Percentiles rank a stretch among this genome's conserved stretches.
Conservation (phyloP, 1,140 invertebrate species). For the Temnothorax nylanderi region DNA sequence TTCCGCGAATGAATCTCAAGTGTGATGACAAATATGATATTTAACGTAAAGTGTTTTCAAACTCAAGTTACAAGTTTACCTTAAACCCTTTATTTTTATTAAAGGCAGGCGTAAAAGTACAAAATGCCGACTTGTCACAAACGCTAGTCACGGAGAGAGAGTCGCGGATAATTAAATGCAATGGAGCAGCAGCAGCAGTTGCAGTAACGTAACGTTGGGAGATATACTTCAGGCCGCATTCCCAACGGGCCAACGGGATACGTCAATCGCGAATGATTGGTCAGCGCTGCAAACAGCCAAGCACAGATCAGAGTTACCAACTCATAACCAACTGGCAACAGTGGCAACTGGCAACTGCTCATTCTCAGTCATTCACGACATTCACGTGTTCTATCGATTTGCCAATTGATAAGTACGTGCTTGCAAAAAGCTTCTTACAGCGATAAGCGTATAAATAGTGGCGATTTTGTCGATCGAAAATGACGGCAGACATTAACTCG, state of each 20-base stretch:
- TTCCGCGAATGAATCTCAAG: not conserved
- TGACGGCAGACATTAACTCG: not conserved
- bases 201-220: not conserved
- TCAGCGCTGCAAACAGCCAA: not conserved
- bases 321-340: too few species aligned
- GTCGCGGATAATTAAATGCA: constrained; percentile 41
- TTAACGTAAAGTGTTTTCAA: constrained; percentile 16
- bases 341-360: too few species aligned
- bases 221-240: not conserved
- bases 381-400: too few species aligned
- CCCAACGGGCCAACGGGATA: not conserved
- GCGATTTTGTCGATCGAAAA: constrained; percentile 14
- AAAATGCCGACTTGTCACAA: constrained; percentile 72
- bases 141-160: constrained; percentile 72
- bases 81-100: constrained; percentile 45
- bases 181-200: constrained; percentile 20
- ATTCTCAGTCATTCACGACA: too few species aligned
- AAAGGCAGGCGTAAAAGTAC: constrained; percentile 39
- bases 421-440: not conserved
- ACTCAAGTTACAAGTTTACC: constrained; percentile 39
- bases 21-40: not conserved
- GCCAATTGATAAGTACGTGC: not conserved
- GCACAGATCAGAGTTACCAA: too few species aligned
- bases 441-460: not conserved
- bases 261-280: not conserved